phyloP scores from a whole-genome alignment of 2,888 invertebrate species.

The Brenthis daphne region DNA sequence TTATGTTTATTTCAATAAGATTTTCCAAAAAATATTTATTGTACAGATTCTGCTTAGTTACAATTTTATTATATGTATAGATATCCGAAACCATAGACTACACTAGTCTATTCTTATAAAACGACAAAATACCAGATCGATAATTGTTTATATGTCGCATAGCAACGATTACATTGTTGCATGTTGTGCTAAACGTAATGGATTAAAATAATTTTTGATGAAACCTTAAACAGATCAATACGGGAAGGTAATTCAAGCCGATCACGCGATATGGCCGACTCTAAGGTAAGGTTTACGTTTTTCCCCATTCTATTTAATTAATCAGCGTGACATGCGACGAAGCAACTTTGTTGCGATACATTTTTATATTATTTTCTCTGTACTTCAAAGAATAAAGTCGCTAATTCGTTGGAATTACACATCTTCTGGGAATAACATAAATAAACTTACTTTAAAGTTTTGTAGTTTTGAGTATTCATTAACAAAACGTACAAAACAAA shows the following conservation, averaged over 20 bases:
- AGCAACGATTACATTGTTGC: constrained; percentile 56
- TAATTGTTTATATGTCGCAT: constrained; percentile 58
- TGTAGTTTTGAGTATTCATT: too few relatives aligned
- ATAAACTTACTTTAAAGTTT: too few relatives aligned
- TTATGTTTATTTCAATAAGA: too few relatives aligned
- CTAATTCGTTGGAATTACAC: background rate
- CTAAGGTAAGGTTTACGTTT: constrained; percentile 60
- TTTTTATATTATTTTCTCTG: constrained; percentile 30
- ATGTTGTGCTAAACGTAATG: constrained; percentile 66
- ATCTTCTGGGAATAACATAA: background rate
- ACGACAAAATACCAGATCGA: constrained; percentile 48
- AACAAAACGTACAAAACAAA: too few relatives aligned
- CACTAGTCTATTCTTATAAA: background rate
- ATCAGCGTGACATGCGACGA: constrained; percentile 62
- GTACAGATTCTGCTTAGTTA: too few relatives aligned
- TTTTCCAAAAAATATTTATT: too few relatives aligned
- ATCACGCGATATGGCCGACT: constrained; percentile 75
- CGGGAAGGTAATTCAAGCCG: constrained; percentile 63
- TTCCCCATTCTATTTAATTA: constrained; percentile 68
- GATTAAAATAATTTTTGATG: constrained; percentile 72
- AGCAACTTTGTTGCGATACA: constrained; percentile 25
- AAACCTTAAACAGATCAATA: constrained; percentile 73
- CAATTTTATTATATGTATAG: too few relatives aligned
- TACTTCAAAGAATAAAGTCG: background rate
- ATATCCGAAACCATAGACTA: background rate